Percentiles rank a stretch among this genome's conserved stretches.
phyloP scores from a whole-genome alignment of 2,113 vertebrate genomes.

The Vireo altiloquus region DNA sequence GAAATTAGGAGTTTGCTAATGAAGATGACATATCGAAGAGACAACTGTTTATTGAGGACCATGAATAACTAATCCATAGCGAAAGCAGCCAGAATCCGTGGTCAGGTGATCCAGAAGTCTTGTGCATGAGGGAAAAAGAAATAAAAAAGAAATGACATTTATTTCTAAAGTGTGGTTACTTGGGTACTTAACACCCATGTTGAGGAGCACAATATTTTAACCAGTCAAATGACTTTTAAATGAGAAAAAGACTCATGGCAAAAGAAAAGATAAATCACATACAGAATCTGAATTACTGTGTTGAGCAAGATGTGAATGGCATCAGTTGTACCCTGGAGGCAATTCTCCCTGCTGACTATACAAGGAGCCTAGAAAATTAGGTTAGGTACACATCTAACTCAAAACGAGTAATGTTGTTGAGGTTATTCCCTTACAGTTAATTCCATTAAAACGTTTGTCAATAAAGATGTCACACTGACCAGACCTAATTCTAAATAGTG shows the following conservation, averaged over 20 bases:
- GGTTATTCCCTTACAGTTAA: not conserved
- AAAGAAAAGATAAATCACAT: not conserved
- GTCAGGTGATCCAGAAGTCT: not conserved
- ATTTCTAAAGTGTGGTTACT: not conserved
- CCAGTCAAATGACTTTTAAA: not conserved
- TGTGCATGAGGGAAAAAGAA: not conserved
- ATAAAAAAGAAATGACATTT: not conserved
- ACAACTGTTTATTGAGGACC: not conserved
- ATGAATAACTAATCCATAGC: not conserved
- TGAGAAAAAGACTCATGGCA: not conserved
- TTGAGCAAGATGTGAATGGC: not conserved
- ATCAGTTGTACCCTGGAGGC: not conserved
- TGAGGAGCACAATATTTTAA: not conserved
- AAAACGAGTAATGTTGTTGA: not conserved
- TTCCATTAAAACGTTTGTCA: not conserved
- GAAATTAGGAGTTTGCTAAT: not conserved
- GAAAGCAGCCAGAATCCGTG: not conserved
- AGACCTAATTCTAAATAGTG: not conserved
- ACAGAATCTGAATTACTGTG: not conserved
- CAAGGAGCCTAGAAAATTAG: not conserved
- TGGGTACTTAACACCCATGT: not conserved
- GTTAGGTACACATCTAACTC: not conserved
- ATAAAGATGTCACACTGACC: not conserved
- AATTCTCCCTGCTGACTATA: rapidly evolving
- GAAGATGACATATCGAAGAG: not conserved